phyloP scores from a whole-genome alignment of 2,113 vertebrate genomes.

The Pachycephala philippinensis region DNA sequence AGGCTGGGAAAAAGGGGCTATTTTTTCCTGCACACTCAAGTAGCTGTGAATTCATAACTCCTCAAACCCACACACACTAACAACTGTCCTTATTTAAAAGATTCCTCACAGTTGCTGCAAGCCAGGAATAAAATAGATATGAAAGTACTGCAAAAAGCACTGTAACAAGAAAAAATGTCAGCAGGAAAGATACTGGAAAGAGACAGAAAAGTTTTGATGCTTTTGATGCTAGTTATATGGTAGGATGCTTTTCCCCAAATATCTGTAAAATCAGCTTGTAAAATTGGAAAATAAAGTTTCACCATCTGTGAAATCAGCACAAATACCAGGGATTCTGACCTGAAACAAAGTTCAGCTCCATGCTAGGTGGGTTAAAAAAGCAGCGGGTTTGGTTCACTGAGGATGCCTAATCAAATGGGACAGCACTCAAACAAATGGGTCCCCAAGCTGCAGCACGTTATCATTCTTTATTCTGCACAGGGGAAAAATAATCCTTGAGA shows the following conservation, averaged over 20 bases:
- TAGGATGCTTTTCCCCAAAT: not conserved
- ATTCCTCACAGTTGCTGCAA: not conserved
- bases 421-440: not conserved
- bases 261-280: not conserved
- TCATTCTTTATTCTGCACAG: rapidly evolving
- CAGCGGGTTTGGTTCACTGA: rapidly evolving
- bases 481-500: rapidly evolving
- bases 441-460: rapidly evolving
- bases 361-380: not conserved
- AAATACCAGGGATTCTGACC: not conserved
- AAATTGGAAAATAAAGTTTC: not conserved
- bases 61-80: not conserved
- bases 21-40: not conserved
- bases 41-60: not conserved
- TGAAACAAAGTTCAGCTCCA: not conserved
- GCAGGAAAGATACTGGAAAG: not conserved
- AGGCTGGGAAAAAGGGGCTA: not conserved
- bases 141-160: not conserved
- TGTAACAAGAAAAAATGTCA: not conserved
- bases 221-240: not conserved
- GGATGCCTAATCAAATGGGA: not conserved
- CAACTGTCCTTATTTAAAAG: not conserved
- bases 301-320: not conserved
- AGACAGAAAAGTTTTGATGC: not conserved
- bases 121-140: not conserved